Percentiles rank a stretch among this genome's conserved stretches.
Evolutionary conservation across 2,113 vertebrate species (phyloP).

Genomic region (Aegithalos caudatus): DNA sequence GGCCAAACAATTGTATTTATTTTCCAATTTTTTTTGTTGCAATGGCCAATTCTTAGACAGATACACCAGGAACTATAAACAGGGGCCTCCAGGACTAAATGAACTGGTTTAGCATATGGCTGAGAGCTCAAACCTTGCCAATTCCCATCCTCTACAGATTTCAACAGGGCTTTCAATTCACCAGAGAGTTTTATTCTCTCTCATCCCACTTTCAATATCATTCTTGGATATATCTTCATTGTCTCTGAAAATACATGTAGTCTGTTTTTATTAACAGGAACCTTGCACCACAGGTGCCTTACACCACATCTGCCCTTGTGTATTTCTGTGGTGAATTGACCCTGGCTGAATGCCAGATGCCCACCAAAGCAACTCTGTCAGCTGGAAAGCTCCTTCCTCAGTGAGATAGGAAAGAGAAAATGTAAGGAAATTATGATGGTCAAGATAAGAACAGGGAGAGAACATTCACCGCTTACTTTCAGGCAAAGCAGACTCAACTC

Average conservation of each 20-base stretch:
- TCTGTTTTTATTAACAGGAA: not conserved
- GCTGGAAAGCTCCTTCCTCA: not conserved
- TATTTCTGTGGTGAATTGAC: not conserved
- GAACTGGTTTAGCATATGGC: not conserved
- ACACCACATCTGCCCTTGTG: not conserved
- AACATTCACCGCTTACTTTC: not conserved
- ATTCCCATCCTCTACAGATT: not conserved
- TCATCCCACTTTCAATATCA: not conserved
- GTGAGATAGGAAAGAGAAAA: not conserved
- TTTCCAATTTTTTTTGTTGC: not conserved
- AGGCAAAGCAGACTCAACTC: not conserved
- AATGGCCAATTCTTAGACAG: not conserved
- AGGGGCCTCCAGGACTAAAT: not conserved
- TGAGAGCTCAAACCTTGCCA: not conserved
- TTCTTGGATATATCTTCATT: conserved; percentile 1
- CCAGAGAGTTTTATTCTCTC: not conserved
- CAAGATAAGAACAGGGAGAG: not conserved
- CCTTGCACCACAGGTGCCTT: not conserved
- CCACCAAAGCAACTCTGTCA: not conserved
- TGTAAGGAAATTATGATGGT: not conserved
- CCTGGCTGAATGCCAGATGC: not conserved
- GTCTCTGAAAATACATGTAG: not conserved
- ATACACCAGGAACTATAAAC: not conserved
- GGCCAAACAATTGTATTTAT: not conserved
- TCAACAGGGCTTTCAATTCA: not conserved